These are phyloP conservation scores for Hipparchia semele DNA, from an alignment of 2,888 invertebrate species.

Conservation along the genomic window DNA sequence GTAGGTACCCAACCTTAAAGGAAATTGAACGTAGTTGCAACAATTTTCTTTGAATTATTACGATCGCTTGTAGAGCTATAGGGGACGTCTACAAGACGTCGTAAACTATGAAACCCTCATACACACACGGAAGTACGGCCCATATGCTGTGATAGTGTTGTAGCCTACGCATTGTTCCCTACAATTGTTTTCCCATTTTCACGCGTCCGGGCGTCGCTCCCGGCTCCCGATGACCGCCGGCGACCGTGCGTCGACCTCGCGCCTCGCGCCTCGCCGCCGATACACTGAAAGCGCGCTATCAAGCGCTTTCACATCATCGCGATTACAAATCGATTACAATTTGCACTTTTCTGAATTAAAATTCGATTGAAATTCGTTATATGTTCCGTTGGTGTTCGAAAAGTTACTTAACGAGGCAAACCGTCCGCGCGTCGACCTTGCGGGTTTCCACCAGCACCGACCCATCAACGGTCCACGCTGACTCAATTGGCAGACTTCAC, in stretches of 20 bases:
- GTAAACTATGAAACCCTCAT: constrained; percentile 27
- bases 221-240: constrained; percentile 51
- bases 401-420: no score
- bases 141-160: constrained; percentile 17
- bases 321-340: constrained; percentile 40
- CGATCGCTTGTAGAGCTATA: constrained; percentile 18
- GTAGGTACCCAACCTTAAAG: background rate
- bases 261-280: constrained; percentile 44
- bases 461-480: no score
- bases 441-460: no score
- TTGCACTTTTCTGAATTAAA: constrained; percentile 33
- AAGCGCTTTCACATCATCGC: constrained; percentile 50
- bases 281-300: constrained; percentile 47
- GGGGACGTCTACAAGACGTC: constrained; percentile 24
- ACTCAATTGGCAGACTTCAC: no score
- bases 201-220: constrained; percentile 55
- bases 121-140: constrained; percentile 49
- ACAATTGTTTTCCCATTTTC: constrained; percentile 70
- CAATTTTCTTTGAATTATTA: background rate
- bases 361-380: background rate
- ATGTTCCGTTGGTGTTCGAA: no score
- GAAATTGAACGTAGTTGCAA: background rate
- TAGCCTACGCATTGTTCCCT: constrained; percentile 60
- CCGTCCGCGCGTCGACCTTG: no score
- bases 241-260: constrained; percentile 66